Evolutionary conservation across 1,140 invertebrate species (phyloP), one percentile per base, ranked within the genome.

Genomic region (Pristionchus pacificus): DNA sequence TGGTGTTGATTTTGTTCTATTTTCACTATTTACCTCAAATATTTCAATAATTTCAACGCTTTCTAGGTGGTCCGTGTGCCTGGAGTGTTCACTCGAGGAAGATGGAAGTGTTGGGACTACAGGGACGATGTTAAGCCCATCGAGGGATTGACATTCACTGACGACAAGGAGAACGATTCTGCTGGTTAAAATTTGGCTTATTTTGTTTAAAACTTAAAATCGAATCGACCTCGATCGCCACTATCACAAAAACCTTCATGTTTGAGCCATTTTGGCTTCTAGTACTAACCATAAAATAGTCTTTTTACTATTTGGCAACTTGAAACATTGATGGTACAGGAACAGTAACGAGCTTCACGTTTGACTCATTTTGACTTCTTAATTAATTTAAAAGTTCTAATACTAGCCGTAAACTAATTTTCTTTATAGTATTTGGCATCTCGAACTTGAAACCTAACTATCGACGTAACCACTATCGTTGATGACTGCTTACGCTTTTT

Each of bases 61-160:
- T n/a, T 77, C 60, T 29, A 79, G 79, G 78, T 79, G 38, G 78
- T 79, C n/a, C 78, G 77, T 6, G 77, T 79, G 1, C 78, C 78
- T 15, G 78, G 79, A 49, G 71, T 78, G 15, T 79, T 79, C 55
- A 80, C 78, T 10, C 78, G 78, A 29, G 78, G 78, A 27, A 65
- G 78, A n/a, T 79, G 78, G 78, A 77, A 78, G 49, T 78, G 77
- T 64, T 64, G 78, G 28, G 77, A 78, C 60, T 78, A 67, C 74
- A 77, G 75, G 58, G 74, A 79, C 64, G 61, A 69, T 24, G 32
- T 28, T 49, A 6, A 49, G 6, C 19, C 19, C 19, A 49, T 19
- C 6, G 38, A n/a, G n/a, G n/a, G n/a, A n/a, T n/a, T n/a, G n/a
- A n/a, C n/a, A n/a, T n/a, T n/a, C n/a, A n/a, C n/a, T n/a, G n/a